Evolutionary conservation across 2,888 invertebrate species (phyloP), one percentile per base, ranked within the genome.

Genomic region (Diarsia rubi): DNA sequence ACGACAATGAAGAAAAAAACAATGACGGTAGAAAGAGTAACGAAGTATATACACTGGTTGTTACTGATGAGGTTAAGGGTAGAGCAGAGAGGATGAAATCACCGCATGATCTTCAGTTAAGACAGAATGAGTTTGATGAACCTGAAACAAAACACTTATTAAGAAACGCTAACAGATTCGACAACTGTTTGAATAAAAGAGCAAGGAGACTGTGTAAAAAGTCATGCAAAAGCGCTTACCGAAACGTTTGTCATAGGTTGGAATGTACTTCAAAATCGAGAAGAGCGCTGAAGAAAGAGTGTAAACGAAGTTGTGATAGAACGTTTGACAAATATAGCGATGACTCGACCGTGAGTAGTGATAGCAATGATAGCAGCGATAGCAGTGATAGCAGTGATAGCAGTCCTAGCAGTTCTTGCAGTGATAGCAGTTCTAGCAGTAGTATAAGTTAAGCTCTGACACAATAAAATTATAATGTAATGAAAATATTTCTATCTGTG

Each of bases 161-260:
- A 31, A 76, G 78, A 57, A 70, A 78, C 14, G 45, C 24, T 31
- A 0, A 37, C 37, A 37, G 37, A 37, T 76, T 74, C 5, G 24
- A 14, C 31, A 67, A 45, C 11, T 81, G 78, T 64, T 0, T 81
- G 0, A 72, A 62, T 45, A 83, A 78, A 62, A 79, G 63, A 65
- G 78, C 77, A 0, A n/a, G 64, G 0, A 90, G 81, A 73, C 37
- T 74, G 21, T 94, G 94, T 63, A 75, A 5, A 9, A 87, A 78
- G 42, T 91, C 93, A 0, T 94, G 94, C 63, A 70, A 70, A 5
- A 78, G 73, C 0, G 86, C 90, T 0, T 88, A 87, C 21, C 86
- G 67, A 78, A 83, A 78, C 14, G 84, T 83, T 37, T 89, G 89
- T 52, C 69, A n/a, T 37, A 69, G 42, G 11, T 65, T 83, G 5